Conservation (phyloP, 2,113 vertebrate species). For the Cisticola juncidis region DNA sequence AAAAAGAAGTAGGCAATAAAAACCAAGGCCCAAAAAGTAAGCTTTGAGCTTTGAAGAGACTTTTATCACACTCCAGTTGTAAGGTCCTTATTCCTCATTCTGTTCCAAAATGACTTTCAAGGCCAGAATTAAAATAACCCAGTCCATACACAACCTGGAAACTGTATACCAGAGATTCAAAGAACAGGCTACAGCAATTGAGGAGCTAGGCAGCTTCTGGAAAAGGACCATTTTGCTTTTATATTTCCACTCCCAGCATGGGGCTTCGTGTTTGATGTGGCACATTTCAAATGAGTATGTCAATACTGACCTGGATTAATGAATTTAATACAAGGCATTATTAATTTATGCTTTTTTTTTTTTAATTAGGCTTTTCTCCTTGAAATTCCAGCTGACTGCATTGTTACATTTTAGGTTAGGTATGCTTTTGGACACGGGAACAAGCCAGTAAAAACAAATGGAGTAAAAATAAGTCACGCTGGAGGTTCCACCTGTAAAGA, state of each 20-base stretch:
- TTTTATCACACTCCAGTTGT: neutral
- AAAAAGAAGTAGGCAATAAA: neutral
- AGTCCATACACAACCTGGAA: neutral
- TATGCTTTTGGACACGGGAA: neutral
- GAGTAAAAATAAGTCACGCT: neutral
- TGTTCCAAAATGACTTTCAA: neutral
- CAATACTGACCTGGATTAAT: neutral
- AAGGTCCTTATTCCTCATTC: neutral
- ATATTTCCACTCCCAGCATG: neutral
- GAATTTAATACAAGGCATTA: neutral
- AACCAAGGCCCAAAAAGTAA: neutral
- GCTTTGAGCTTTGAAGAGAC: neutral
- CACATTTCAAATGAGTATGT: neutral
- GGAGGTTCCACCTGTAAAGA: neutral
- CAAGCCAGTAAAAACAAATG: neutral
- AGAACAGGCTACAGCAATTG: neutral
- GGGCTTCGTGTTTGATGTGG: neutral
- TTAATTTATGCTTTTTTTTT: neutral
- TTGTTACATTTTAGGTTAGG: neutral
- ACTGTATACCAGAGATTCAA: neutral
- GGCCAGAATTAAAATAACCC: neutral
- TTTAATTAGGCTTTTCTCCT: neutral
- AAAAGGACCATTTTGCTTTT: neutral
- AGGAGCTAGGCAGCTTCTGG: neutral
- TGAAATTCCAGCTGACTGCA: neutral